Conservation (phyloP, 2,888 invertebrate species). For the Cerastoderma edule region DNA sequence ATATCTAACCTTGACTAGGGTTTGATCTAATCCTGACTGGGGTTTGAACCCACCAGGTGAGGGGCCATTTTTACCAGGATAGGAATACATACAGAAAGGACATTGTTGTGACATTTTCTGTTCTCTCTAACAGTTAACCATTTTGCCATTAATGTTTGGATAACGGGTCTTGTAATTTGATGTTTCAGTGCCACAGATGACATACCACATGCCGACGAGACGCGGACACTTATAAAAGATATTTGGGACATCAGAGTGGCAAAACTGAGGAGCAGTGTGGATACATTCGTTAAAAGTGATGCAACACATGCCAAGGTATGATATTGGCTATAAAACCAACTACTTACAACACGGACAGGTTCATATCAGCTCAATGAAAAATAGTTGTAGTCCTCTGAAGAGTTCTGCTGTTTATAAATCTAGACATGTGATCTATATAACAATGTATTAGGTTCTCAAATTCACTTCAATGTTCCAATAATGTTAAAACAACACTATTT, state of each 20-base stretch:
- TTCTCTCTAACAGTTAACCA: too few relatives aligned
- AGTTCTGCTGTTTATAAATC: background rate
- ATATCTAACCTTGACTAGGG: too few relatives aligned
- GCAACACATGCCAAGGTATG: constrained; percentile 89
- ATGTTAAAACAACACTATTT: too few relatives aligned
- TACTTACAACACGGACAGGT: background rate
- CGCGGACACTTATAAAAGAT: constrained; percentile 96
- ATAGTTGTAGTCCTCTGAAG: background rate
- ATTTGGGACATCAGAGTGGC: constrained; percentile 98
- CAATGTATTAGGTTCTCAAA: too few relatives aligned
- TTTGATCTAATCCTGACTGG: too few relatives aligned
- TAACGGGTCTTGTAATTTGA: background rate
- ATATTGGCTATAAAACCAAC: background rate
- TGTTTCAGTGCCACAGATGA: constrained; percentile 86
- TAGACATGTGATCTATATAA: background rate
- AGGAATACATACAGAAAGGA: too few relatives aligned
- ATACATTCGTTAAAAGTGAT: constrained; percentile 92
- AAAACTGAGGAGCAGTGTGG: constrained; percentile 95
- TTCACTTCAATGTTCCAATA: too few relatives aligned
- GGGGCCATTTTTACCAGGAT: too few relatives aligned
- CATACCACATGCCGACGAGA: constrained; percentile 91
- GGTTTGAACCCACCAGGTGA: too few relatives aligned
- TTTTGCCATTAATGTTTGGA: too few relatives aligned
- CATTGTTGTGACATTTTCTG: too few relatives aligned
- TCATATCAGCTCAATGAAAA: background rate